phyloP scores from a whole-genome alignment of 2,797 vertebrate genomes.

The Macrochelys suwanniensis region DNA sequence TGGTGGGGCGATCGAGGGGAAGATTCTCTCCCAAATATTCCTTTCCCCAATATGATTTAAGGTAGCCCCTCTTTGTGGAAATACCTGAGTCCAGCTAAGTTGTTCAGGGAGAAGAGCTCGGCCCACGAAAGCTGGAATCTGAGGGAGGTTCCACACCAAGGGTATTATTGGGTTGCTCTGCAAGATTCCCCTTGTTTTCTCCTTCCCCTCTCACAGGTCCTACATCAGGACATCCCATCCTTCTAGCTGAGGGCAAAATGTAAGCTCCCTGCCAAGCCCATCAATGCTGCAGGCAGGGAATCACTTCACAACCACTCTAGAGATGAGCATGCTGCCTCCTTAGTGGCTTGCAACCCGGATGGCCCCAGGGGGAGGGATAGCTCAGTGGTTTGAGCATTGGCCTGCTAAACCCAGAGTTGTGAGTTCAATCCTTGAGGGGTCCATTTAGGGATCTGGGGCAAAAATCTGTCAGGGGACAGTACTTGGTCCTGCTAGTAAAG shows the following conservation, averaged over 20 bases:
- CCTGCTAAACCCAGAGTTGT: too few species aligned
- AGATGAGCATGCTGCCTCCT: not conserved
- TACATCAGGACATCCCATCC: too few species aligned
- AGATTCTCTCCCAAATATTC: not conserved
- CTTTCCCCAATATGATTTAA: not conserved
- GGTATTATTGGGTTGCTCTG: not conserved
- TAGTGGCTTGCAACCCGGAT: not conserved
- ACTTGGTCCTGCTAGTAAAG: too few species aligned
- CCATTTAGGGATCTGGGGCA: too few species aligned
- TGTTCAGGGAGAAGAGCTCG: not conserved
- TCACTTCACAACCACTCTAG: not conserved
- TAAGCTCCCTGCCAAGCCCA: not conserved
- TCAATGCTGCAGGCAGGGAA: not conserved
- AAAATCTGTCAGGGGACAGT: too few species aligned
- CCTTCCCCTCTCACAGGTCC: not conserved
- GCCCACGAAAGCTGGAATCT: not conserved
- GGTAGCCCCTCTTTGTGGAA: not conserved
- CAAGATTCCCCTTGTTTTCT: fast-evolving
- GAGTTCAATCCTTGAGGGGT: too few species aligned
- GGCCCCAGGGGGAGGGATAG: not conserved
- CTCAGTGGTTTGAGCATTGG: too few species aligned
- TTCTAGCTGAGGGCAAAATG: not conserved
- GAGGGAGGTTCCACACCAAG: not conserved
- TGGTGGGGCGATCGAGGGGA: not conserved
- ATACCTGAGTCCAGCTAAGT: not conserved